These are phyloP conservation scores for Sinella curviseta DNA, from an alignment of 1,140 invertebrate species.

Conservation along the genomic window DNA sequence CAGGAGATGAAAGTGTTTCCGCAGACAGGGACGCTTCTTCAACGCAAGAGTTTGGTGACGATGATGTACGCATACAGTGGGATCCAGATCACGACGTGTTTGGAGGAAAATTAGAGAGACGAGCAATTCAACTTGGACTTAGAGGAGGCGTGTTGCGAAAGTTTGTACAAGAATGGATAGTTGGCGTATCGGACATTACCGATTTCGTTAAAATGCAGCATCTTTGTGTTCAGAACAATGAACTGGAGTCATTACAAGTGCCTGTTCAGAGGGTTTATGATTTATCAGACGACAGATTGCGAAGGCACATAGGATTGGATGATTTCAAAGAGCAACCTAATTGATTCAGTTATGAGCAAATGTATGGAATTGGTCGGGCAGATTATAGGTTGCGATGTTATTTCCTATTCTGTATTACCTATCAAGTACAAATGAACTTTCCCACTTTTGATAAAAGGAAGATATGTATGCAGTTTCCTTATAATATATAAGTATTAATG, in stretches of 20 bases:
- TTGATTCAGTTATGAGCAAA: background rate
- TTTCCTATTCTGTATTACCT: background rate
- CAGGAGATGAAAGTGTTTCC: no score
- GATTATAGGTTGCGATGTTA: background rate
- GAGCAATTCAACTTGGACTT: constrained; percentile 54
- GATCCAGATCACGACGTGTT: constrained; percentile 54
- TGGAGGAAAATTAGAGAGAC: constrained; percentile 48
- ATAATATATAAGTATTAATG: no score
- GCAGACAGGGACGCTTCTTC: background rate
- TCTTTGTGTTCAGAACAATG: constrained; percentile 4
- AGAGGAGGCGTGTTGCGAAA: constrained; percentile 48
- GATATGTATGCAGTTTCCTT: no score
- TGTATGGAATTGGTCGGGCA: background rate
- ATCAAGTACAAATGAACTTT: no score
- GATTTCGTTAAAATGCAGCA: constrained; percentile 32
- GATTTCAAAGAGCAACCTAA: background rate
- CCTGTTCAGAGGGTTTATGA: constrained; percentile 1
- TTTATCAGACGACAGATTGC: background rate
- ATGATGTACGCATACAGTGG: constrained; percentile 53
- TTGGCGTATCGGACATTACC: constrained; percentile 37
- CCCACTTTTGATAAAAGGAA: no score
- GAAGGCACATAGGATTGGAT: background rate
- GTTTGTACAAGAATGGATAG: constrained; percentile 36
- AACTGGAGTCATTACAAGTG: constrained; percentile 21
- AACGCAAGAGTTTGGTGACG: constrained; percentile 31